These are phyloP conservation scores for Copsychus sechellarum DNA, from an alignment of 2,113 vertebrate species.

Conservation along the genomic window DNA sequence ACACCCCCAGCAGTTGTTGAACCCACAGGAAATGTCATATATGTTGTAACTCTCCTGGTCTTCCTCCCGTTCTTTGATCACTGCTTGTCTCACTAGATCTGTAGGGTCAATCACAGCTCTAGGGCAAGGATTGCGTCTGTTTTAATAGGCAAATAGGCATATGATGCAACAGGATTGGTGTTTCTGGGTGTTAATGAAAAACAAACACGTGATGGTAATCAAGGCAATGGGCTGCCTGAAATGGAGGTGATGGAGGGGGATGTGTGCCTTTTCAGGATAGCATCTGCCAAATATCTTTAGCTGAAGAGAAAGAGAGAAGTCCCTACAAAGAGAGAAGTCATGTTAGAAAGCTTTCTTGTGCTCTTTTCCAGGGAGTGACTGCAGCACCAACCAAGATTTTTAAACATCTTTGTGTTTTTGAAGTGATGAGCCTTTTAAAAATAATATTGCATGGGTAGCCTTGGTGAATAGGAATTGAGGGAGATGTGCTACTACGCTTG, in stretches of 20 bases:
- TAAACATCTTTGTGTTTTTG: conserved; percentile 1
- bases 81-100: not conserved
- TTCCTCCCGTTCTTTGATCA: not conserved
- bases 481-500: conserved; percentile 49
- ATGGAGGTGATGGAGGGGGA: not conserved
- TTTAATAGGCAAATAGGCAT: not conserved
- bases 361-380: not conserved
- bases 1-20: not conserved
- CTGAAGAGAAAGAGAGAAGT: not conserved
- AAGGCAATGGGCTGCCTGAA: not conserved
- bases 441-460: not conserved
- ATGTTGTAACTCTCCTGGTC: not conserved
- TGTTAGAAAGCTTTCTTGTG: not conserved
- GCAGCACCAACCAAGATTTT: not conserved
- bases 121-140: not conserved
- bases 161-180: not conserved
- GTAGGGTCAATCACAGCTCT: not conserved
- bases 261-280: not conserved
- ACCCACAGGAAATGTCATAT: not conserved
- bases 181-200: not conserved
- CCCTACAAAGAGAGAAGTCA: not conserved
- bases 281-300: not conserved
- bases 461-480: conserved; percentile 46
- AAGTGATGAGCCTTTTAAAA: conserved; percentile 43
- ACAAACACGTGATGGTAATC: not conserved